These are phyloP conservation scores for Neotoma lepida DNA, from an alignment of 2,113 vertebrate species.

Conservation along the genomic window DNA sequence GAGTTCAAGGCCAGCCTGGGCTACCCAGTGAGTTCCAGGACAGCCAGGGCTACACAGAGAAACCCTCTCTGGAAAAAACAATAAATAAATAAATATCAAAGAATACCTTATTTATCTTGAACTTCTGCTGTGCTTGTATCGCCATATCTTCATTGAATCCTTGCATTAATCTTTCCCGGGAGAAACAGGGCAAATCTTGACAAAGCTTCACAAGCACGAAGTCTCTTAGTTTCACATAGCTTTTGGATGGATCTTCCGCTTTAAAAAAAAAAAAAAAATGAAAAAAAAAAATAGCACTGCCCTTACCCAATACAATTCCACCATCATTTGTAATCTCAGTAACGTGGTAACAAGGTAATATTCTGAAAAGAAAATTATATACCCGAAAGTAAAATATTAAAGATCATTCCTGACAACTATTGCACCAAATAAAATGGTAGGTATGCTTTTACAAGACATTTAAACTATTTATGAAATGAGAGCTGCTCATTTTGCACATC, in stretches of 20 bases:
- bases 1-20: too few relatives aligned
- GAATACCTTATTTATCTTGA: slow-evolving; percentile 98
- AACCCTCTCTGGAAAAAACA: background rate
- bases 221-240: slow-evolving; percentile 96
- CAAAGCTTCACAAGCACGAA: slow-evolving; percentile 97
- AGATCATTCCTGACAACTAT: slow-evolving; percentile 55
- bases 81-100: slow-evolving; percentile 65
- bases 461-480: slow-evolving; percentile 33
- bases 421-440: slow-evolving; percentile 56
- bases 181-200: slow-evolving; percentile 92
- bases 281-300: slow-evolving; percentile 72
- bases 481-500: background rate
- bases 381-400: slow-evolving; percentile 26
- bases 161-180: slow-evolving; percentile 91
- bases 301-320: slow-evolving; percentile 61
- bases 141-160: slow-evolving; percentile 96
- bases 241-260: slow-evolving; percentile 99
- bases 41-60: too few relatives aligned
- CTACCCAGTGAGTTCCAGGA: too few relatives aligned
- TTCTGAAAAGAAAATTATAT: slow-evolving; percentile 41
- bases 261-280: slow-evolving; percentile 73
- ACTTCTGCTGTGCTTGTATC: slow-evolving; percentile 92
- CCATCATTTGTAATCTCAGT: slow-evolving; percentile 56
- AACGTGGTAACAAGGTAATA: slow-evolving; percentile 48
- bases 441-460: slow-evolving; percentile 23